Evolutionary conservation across 2,888 invertebrate genomes (phyloP), one percentile per base, ranked within the genome.

Genomic region (Hyalella azteca): DNA sequence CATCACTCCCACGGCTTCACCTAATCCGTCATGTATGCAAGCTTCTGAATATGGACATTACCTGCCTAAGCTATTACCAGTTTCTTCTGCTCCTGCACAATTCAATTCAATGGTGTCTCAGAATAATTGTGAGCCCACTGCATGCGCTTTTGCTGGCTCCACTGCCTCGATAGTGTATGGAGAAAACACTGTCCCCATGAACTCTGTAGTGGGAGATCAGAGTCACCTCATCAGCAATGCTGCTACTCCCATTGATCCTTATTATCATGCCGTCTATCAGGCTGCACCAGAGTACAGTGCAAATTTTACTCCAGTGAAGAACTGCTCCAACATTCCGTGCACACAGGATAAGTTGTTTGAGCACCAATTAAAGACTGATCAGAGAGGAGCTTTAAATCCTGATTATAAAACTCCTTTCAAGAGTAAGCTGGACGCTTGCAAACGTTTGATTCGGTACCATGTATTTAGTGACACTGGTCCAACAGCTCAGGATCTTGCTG

Each of bases 361-460:
- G 85, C 92, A 93, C 81, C 93, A 94, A 87, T 87, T 93, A 86
- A 91, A 91, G 86, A 91, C 92, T 77, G 94, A 94, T 89, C 93
- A 94, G 88, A 91, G 91, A 86, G 92, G 92, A 81, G 93, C 93
- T 77, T 88, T 91, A 39, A 91, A 92, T 87, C 93, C 94, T 1
- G 94, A 94, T 87, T 91, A 92, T 76, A 91, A 91, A 83, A 91
- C 91, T 78, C 93, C 93, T 22, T 94, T 94, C 87, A 89, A 90
- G 82, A 91, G 91, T 86, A 92, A 91, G 86, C 91, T 91, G 82
- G 94, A 94, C 87, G 93, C 94, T 0, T 93, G 93, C 85, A 92
- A 93, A 86, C 90, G 94, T 77, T 89, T 94, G 76, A 90, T 94
- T 79, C 90, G 92, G 85, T 94, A 94, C 88, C 94, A 94, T 87